Evolutionary conservation across 35 echinoderm and acorn worm species (phyloP).

Genomic region (Ptychodera flava): DNA sequence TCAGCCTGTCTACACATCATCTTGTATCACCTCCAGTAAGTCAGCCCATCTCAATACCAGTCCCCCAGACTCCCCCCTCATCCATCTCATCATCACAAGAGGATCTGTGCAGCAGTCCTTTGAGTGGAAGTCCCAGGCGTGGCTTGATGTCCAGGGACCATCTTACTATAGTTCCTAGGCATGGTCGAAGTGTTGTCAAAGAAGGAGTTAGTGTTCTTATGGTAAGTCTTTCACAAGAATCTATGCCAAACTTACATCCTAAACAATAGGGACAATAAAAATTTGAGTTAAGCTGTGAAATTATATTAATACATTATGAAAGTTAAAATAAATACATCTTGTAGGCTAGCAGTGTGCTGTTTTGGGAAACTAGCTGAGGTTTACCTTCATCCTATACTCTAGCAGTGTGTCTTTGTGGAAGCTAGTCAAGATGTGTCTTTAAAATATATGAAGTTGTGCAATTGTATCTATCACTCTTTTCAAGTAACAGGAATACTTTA

Average conservation of each 20-base stretch:
- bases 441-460: too few relatives aligned
- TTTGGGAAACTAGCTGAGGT: background rate
- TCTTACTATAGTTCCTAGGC: conserved; percentile 85
- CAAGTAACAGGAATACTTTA: too few relatives aligned
- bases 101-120: background rate
- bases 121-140: conserved; percentile 48
- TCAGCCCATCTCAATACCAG: conserved; percentile 14
- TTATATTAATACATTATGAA: background rate
- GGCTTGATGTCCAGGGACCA: conserved; percentile 79
- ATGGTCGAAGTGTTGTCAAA: conserved; percentile 80
- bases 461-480: too few relatives aligned
- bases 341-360: background rate
- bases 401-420: conserved; percentile 22
- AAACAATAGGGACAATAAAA: too few relatives aligned
- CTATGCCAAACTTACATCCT: too few relatives aligned
- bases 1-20: conserved; percentile 16
- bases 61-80: conserved; percentile 33
- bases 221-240: conserved; percentile 64
- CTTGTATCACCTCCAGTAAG: conserved; percentile 5
- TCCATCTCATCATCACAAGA: background rate
- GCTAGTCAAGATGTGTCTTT: too few relatives aligned
- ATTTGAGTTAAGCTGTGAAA: too few relatives aligned
- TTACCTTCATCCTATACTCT: conserved; percentile 5
- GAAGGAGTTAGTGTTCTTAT: conserved; percentile 75
- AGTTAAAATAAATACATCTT: background rate